Conservation (phyloP, 2,888 invertebrate genomes). For the Barypeithes pellucidus region DNA sequence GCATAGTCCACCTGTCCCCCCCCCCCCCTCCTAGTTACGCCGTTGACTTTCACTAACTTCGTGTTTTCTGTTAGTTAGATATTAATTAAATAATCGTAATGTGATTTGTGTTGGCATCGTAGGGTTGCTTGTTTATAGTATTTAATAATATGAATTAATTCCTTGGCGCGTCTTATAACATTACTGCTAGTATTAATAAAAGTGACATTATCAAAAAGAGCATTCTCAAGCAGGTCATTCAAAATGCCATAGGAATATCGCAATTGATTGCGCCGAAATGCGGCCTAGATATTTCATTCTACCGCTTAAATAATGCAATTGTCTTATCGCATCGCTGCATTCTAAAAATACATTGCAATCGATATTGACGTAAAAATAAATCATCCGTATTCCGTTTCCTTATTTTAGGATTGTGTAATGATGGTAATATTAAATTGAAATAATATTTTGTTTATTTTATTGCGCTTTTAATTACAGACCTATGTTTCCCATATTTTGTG, state of each 20-base stretch:
- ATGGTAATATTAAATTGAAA: background rate
- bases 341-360: slow-evolving; percentile 40
- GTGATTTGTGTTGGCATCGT: too few relatives aligned
- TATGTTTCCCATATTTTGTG: too few relatives aligned
- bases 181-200: background rate
- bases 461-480: too few relatives aligned
- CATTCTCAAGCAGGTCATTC: background rate
- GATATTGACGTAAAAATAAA: slow-evolving; percentile 33
- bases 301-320: slow-evolving; percentile 36
- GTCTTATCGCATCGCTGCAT: slow-evolving; percentile 29
- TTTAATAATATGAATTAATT: too few relatives aligned
- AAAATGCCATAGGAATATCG: background rate
- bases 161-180: too few relatives aligned
- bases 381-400: background rate
- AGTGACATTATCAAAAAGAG: background rate
- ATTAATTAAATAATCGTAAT: too few relatives aligned
- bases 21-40: too few relatives aligned
- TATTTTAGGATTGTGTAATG: background rate
- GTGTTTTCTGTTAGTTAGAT: too few relatives aligned
- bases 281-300: slow-evolving; percentile 14
- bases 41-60: too few relatives aligned
- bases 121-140: too few relatives aligned
- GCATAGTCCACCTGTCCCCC: too few relatives aligned
- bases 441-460: background rate
- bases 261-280: slow-evolving; percentile 24